Base-by-base conservation (phyloP, 1,140 invertebrate genomes). In the Drosophila truncata region DNA sequence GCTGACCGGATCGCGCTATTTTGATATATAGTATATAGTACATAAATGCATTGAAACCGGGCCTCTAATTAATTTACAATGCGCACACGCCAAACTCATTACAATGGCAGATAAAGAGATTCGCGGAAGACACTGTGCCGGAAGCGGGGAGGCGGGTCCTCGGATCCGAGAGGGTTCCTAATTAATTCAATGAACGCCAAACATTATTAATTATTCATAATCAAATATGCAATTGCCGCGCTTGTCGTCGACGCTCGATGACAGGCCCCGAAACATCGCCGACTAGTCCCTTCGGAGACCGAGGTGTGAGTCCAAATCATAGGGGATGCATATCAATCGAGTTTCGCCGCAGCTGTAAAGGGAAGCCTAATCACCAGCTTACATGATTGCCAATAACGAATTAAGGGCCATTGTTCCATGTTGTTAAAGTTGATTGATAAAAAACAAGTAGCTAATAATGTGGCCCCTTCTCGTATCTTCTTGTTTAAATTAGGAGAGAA, bases 201-300 rank as follows among this genome's bases (percentile, higher is more conserved):
- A 91, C 85, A 90, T 80, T 91, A 90, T 90, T 86, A 90, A 90
- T 90, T 90, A 90, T 90, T 85, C 86, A 90, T 85, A 90, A 91
- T 90, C 82, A 91, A 91, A 91, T 91, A 90, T 82, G 86, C 85
- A 90, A 90, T 90, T 88, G 81, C 71, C 70, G 74, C 78, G 61
- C 59, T 87, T 80, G 75, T 60, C 54, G 67, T 76, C 80, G 42
- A 37, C 42, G 70, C 52, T 49, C 47, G 82, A 82, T 86, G 82
- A 86, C 82, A 86, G 65, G 39, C 52, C 46, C 42, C 46, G 18
- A 35, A 58, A 39, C 69, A 20, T 31, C 25, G 50, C 18, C 55
- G 39, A 55, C 52, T 5, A 13, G 42, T 47, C 69, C 33, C 57
- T 5, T 42, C 11, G 27, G 75, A 41, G 44, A 27, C 29, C 42